Base-by-base conservation (phyloP, 2,113 vertebrate species). In the Coreoperca whiteheadi region DNA sequence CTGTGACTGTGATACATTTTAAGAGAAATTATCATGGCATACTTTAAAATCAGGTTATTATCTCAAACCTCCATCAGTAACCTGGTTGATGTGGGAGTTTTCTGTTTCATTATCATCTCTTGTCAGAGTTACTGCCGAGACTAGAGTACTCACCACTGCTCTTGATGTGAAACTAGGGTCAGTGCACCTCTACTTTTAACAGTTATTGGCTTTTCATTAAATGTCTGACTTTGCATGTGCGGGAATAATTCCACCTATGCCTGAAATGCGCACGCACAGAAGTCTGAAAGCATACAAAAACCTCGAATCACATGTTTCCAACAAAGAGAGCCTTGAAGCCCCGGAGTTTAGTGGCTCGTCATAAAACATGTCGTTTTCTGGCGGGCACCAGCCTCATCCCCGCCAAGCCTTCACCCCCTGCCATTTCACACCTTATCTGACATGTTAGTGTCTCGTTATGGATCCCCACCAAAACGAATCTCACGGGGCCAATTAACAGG, bases 341-440 rank as follows among this genome's bases (percentile, higher is more conserved):
- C 48, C 53, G 77, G 25, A 21, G 16, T 63, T 2, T 8, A 74
- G 64, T n/a, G 43, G 69, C 48, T 76, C 60, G 75, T 76, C 60
- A 78, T 82, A 79, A n/a, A 73, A 88, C 11, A 28, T 37, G 34
- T 43, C 32, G 68, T 41, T 74, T 70, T 85, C 84, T 91, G 79
- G 75, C 78, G 76, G 30, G 16, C 28, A 6, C 1, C 51, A 25
- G 11, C n/a, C 8, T 16, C 14, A 11, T 73, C 41, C 46, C 32
- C 9, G 59, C 74, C 83, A 85, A 14, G 20, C 64, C 18, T 73
- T 37, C 63, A 28, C 28, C 72, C 56, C 34, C 74, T 1, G 41
- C 82, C 46, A 51, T 39, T 86, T 89, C 51, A 78, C 75, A 82
- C 81, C 73, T 74, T 63, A 85, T 80, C 51, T 61, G 41, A 77